These are phyloP conservation scores for Heliconius congener DNA, from an alignment of 1,140 invertebrate species.

Conservation along the genomic window DNA sequence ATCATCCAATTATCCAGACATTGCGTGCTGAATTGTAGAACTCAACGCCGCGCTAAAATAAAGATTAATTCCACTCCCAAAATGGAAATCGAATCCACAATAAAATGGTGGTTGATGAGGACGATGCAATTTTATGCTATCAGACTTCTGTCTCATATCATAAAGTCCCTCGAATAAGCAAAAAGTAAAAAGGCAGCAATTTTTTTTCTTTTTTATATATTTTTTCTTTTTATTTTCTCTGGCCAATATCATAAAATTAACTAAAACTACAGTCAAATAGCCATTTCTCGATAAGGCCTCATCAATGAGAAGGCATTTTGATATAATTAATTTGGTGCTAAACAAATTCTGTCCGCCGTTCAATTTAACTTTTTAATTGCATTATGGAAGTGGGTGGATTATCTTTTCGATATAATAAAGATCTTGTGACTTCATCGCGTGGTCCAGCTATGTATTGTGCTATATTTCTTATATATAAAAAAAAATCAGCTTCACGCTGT, in stretches of 20 bases:
- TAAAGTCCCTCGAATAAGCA: too few relatives aligned
- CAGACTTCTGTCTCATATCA: too few relatives aligned
- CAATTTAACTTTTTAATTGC: conserved; percentile 71
- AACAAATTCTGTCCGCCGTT: conserved; percentile 42
- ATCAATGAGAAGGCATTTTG: conserved; percentile 50
- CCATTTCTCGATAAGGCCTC: conserved; percentile 15
- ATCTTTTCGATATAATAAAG: conserved; percentile 14
- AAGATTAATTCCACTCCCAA: not conserved
- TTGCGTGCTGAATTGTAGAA: too few relatives aligned
- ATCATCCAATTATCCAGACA: too few relatives aligned
- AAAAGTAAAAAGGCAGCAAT: too few relatives aligned
- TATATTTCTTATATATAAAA: not conserved
- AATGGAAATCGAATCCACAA: not conserved
- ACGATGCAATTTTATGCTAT: too few relatives aligned
- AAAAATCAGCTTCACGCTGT: too few relatives aligned
- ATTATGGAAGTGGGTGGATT: conserved; percentile 39
- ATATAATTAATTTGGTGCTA: conserved; percentile 48
- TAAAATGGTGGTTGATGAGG: too few relatives aligned
- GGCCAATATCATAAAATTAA: not conserved
- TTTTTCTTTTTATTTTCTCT: too few relatives aligned
- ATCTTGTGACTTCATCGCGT: not conserved
- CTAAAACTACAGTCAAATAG: not conserved
- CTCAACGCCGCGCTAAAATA: too few relatives aligned
- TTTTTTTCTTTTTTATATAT: too few relatives aligned
- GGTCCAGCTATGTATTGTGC: not conserved